Conservation (phyloP, 2,113 vertebrate species). For the Apteryx mantelli region DNA sequence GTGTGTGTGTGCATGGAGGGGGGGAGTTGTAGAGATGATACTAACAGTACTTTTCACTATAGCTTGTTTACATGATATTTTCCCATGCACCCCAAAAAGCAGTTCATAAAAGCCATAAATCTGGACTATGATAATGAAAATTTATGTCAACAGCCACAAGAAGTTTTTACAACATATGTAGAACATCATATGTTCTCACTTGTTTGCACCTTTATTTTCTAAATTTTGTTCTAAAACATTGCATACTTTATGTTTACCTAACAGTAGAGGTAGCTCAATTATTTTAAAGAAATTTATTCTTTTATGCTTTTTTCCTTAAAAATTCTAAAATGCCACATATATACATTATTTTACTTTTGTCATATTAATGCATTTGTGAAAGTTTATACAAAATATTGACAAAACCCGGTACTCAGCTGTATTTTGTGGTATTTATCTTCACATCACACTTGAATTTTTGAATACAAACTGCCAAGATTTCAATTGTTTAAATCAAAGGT, state of each 20-base stretch:
- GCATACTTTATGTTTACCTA: not conserved
- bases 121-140: not conserved
- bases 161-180: not conserved
- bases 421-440: slow-evolving; percentile 24
- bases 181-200: not conserved
- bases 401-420: slow-evolving; percentile 5
- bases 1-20: too few relatives aligned
- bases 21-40: not conserved
- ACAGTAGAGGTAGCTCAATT: not conserved
- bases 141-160: not conserved
- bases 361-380: not conserved
- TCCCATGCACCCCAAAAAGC: not conserved
- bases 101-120: not conserved
- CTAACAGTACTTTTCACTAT: not conserved
- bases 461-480: slow-evolving; percentile 10
- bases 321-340: not conserved
- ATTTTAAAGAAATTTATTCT: not conserved
- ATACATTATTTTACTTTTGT: not conserved
- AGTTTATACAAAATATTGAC: not conserved
- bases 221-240: not conserved
- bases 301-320: not conserved
- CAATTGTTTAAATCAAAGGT: slow-evolving; percentile 39
- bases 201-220: not conserved
- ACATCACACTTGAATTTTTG: not conserved
- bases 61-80: not conserved